Percentiles rank a stretch among this genome's conserved stretches.
Evolutionary conservation across 2,888 invertebrate genomes (phyloP).

Genomic region (Apamea crenata): DNA sequence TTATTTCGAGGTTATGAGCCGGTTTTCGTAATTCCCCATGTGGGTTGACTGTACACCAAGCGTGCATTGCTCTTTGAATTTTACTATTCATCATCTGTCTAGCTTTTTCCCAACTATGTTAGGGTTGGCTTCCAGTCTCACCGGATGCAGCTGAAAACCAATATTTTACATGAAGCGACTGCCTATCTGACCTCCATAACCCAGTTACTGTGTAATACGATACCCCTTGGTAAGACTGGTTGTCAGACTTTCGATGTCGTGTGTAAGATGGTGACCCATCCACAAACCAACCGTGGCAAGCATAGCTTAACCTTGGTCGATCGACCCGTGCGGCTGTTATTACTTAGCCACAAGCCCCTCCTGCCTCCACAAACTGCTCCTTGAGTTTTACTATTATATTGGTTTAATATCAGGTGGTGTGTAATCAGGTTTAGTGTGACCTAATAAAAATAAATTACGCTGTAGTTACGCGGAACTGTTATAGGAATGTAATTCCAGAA

Average conservation of each 20-base stretch:
- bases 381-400: constrained; percentile 38
- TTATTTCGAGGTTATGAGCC: background rate
- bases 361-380: background rate
- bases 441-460: constrained; percentile 41
- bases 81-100: constrained; percentile 8
- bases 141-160: background rate
- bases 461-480: constrained; percentile 22
- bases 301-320: background rate
- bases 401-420: constrained; percentile 29
- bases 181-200: background rate
- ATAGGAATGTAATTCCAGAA: constrained; percentile 31
- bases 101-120: too few relatives aligned
- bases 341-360: background rate
- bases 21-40: background rate
- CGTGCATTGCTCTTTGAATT: constrained; percentile 1
- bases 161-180: background rate
- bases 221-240: too few relatives aligned
- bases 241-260: too few relatives aligned
- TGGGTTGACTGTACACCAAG: background rate
- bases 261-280: background rate
- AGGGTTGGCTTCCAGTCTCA: too few relatives aligned
- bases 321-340: background rate
- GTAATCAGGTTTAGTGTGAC: constrained; percentile 37
- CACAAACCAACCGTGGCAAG: background rate
- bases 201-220: too few relatives aligned